Evolutionary conservation across 2,113 vertebrate species (phyloP), one percentile per base, ranked within the genome.

Genomic region (Ranitomeya variabilis): DNA sequence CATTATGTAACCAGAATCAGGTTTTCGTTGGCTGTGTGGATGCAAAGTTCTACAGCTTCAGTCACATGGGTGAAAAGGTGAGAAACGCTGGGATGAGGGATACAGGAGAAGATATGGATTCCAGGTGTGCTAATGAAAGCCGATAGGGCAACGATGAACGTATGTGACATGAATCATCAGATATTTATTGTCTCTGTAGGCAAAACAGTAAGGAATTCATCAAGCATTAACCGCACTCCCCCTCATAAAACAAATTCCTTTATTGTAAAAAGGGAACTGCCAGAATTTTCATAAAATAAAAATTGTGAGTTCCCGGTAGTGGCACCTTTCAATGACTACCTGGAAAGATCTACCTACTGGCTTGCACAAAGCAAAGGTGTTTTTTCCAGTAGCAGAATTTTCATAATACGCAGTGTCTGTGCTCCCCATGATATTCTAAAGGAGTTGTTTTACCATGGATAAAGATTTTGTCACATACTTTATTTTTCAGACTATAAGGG

Each of bases 1-100:
- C 97, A 21, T 93, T 91, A 87, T 95, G 93, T 90, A 95, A 90
- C 83, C 92, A 91, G 16, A 91, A 90, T 6, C 92, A 67, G 0
- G 5, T 98, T 13, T 96, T 90, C 13, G 85, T 99, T 81, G 97
- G 97, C n/a, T 98, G 96, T 10, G 98, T 99, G 86, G 97, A 98
- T 80, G 96, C 96, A 91, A 95, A 94, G 90, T 91, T 99, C 51
- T 93, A 95, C 81, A 96, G 96, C 92, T 95, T 97, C 89, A 95
- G 92, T 86, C 93, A 95, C 89, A 90, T 89, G 0, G 98, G 98
- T 90, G 90, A 96, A 90, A 93, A 94, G 97, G 98, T 99, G 90
- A 92, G 73, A 57, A 89, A 83, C 21, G 21, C 13, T 16, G 1
- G 15, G 45, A 26, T 26, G 3, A 26, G 23, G 13, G 15, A 67